Conservation (phyloP, 2,888 invertebrate species). For the Coronaproctus castanopsis region DNA sequence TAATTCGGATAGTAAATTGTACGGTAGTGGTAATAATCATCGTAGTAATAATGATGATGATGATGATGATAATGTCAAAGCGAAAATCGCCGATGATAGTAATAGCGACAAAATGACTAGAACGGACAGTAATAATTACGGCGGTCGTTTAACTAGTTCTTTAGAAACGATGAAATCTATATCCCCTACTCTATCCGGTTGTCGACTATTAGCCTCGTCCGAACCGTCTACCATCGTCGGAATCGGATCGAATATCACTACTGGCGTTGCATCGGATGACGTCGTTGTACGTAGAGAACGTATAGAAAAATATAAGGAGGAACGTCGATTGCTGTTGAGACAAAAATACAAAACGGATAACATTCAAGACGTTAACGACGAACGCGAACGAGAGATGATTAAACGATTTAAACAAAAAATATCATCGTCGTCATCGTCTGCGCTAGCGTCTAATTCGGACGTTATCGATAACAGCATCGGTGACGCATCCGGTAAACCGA, state of each 20-base stretch:
- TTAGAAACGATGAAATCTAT: neutral
- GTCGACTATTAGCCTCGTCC: too few relatives aligned
- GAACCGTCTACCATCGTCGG: neutral
- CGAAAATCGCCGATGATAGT: too few relatives aligned
- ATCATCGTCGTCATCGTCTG: neutral
- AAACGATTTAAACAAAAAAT: slow-evolving; percentile 24
- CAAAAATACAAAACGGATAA: slow-evolving; percentile 57
- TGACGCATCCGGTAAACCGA: neutral
- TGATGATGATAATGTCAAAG: too few relatives aligned
- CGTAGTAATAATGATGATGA: too few relatives aligned
- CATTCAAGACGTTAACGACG: slow-evolving; percentile 26
- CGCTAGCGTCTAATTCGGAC: slow-evolving; percentile 4
- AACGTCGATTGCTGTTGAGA: slow-evolving; percentile 59
- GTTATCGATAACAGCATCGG: neutral
- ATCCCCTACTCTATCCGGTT: neutral
- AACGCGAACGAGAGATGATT: slow-evolving; percentile 36
- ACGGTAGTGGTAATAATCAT: too few relatives aligned
- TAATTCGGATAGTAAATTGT: neutral
- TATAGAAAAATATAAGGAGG: slow-evolving; percentile 50
- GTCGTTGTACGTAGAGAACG: slow-evolving; percentile 20
- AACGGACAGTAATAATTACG: neutral
- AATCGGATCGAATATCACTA: neutral
- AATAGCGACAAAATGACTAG: neutral
- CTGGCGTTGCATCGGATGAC: slow-evolving; percentile 10
- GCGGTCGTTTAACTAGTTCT: neutral